Percentiles rank a stretch among this genome's conserved stretches.
phyloP scores from a whole-genome alignment of 1,140 invertebrate genomes.

The Subanguina moxae region DNA sequence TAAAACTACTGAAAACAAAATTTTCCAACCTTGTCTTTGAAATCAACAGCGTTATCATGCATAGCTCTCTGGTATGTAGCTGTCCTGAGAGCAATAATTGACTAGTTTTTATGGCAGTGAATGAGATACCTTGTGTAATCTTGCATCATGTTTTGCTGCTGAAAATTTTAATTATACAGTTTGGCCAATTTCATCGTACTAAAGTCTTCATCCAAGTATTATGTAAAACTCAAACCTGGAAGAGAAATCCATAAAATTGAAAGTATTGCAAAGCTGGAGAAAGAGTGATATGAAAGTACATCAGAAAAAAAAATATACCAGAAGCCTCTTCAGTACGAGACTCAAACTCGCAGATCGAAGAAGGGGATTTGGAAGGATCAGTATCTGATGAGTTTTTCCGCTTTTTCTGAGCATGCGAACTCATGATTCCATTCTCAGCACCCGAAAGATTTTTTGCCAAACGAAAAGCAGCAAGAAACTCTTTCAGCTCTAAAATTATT shows the following conservation, averaged over 20 bases:
- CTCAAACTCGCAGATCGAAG: conserved; percentile 4
- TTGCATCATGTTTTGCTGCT: conserved; percentile 98
- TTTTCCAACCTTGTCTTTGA: conserved; percentile 67
- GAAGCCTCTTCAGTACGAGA: conserved; percentile 21
- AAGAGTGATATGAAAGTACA: too few species aligned
- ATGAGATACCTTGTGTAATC: conserved; percentile 68
- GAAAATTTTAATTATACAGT: too few species aligned
- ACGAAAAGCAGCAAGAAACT: not conserved
- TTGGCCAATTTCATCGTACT: too few species aligned
- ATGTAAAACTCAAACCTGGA: conserved; percentile 65
- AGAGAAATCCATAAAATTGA: conserved; percentile 90
- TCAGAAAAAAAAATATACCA: too few species aligned
- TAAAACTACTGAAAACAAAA: not conserved
- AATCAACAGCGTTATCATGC: conserved; percentile 84
- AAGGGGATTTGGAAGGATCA: not conserved
- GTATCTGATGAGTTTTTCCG: not conserved
- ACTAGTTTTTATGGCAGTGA: too few species aligned
- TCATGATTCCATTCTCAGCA: not conserved
- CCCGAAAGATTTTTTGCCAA: not conserved
- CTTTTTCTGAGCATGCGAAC: not conserved
- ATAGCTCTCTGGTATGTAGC: conserved; percentile 97
- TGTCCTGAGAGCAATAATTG: conserved; percentile 71
- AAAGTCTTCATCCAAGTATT: too few species aligned
- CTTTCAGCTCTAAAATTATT: conserved; percentile 1
- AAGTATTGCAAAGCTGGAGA: conserved; percentile 37